Evolutionary conservation across 2,888 invertebrate species (phyloP), one percentile per base, ranked within the genome.

Genomic region (Trachelus tabidus): DNA sequence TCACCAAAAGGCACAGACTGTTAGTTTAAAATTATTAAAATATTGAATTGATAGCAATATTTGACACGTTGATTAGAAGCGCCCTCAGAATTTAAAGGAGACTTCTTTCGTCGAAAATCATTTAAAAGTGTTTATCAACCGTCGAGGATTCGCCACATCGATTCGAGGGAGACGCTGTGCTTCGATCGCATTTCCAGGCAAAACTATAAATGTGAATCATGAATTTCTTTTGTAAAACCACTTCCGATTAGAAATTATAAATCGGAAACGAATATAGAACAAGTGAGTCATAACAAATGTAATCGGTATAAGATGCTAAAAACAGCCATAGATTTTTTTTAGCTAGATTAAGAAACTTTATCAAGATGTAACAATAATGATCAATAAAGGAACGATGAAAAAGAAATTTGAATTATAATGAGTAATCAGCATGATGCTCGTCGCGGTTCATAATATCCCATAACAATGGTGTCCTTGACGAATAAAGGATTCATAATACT

Each of bases 301-400:
- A 56, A 56, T 23, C 9, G 6, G 23, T 15, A 56, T 56, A 23
- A 56, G 23, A 23, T 56, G 56, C 3, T 33, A 71, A 71, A 34
- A 12, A 34, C 12, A 75, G 34, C 15, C 12, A 68, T 11, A 68
- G 68, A 71, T 75, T 73, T 76, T 76, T 23, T 76, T 31, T 33
- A 33, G 40, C 34, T 71, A 78, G 35, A 75, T 73, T 76, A 73
- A 35, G 33, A 75, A 75, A 75, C 73, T 73, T 78, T 78, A 73
- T 31, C 75, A 75, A 78, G 69, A 37, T 78, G 75, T 78, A 75
- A 73, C 68, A 11, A 73, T 12, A 31, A 12, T 71, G 0, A 71
- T 33, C 12, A 33, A 15, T 34, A 71, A n/a, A 71, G 6, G 9
- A 23, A 56, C 9, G 31, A 31, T 71, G 12, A 33, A n/a, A 71